Base-by-base conservation (phyloP, 2,888 invertebrate genomes). In the Lysandra coridon region DNA sequence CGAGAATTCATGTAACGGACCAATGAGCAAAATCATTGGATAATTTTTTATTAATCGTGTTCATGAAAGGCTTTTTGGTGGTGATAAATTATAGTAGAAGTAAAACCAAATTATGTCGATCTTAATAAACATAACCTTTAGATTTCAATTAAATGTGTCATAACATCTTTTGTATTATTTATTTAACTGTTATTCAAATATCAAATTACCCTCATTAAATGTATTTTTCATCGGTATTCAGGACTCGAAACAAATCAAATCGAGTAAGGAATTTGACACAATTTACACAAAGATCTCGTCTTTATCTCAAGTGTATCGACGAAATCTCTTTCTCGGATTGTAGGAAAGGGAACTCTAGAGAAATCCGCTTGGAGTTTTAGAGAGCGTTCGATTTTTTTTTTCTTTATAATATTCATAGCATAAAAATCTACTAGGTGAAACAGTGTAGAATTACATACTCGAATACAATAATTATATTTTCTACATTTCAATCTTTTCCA, bases 271-370 rank as follows among this genome's bases (percentile, higher is more conserved):
- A 69, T 69, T 69, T 69, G 69, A 69, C 69, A 33, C 33, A 69
- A 33, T 69, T 69, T 69, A 69, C 69, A 33, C 69, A 14, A 33
- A 69, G 69, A 33, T 69, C 30, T 33, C 14, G 69, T 23, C 69
- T 33, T 69, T 69, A 69, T 69, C 69, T 69, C 69, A 69, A 69
- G 69, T 69, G 69, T 64, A 64, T 64, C 30, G 69, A 69, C 14
- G 69, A 69, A 64, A 69, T 69, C 69, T 69, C 14, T 30, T 69
- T 33, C 69, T 12, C 4, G 33, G 69, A 33, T 69, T 69, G 69
- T 69, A 69, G 69, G 69, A 69, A 69, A 33, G 69, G 69, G 14
- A 69, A 69, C 69, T 69, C 33, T 69, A 69, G 69, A 33, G 69
- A 69, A 14, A 33, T 33, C 69, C 69, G 30, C 14, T 69, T 33